Base-by-base conservation (phyloP, 2,113 vertebrate genomes). In the Psilopsiagon aymara region DNA sequence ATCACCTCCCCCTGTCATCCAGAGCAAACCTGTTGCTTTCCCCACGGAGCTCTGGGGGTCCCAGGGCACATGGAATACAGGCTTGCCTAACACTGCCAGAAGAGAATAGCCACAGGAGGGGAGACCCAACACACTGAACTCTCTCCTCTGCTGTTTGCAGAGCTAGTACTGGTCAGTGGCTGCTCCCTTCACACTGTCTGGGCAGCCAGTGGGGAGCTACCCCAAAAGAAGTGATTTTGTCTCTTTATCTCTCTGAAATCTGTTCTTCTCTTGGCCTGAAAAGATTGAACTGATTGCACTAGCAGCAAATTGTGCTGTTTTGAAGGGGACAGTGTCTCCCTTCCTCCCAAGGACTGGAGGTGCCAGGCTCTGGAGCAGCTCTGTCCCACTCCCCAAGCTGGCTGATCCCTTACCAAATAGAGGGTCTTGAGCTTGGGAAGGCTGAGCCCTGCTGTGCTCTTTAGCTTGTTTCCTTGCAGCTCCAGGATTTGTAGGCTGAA, bases 381-480 rank as follows among this genome's bases (percentile, higher is more conserved):
- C 73, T 70, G 46, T 59, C 64, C 33, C 66, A 25, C 62, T 83
- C 47, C 83, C 80, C 27, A 23, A 5, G 52, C 27, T 74, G 37
- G 19, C 52, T 82, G 63, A 76, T 59, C 31, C 37, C 94, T 97
- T 99, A 99, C 99, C 99, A 99, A 91, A 89, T 98, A 99, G 55
- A 99, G 98, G 28, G 92, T 97, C 86, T 95, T 98, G 75, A 99
- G 98, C 81, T 98, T 98, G 46, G 99, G 98, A n/a, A 99, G 97
- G 67, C 93, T 90, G 46, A 99, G 97, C 67, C 98, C 99, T 70
- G 97, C 78, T 39, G 98, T 99, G 88, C 97, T 99, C 27, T 98
- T 97, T 93, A 99, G 84, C 15, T 71, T 79, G 95, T 99, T 99
- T 89, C 98, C 98, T 93, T 98, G 98, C 62, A 99, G 97, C 92